phyloP scores from a whole-genome alignment of 2,888 invertebrate genomes.

The Cephus pygmeus region DNA sequence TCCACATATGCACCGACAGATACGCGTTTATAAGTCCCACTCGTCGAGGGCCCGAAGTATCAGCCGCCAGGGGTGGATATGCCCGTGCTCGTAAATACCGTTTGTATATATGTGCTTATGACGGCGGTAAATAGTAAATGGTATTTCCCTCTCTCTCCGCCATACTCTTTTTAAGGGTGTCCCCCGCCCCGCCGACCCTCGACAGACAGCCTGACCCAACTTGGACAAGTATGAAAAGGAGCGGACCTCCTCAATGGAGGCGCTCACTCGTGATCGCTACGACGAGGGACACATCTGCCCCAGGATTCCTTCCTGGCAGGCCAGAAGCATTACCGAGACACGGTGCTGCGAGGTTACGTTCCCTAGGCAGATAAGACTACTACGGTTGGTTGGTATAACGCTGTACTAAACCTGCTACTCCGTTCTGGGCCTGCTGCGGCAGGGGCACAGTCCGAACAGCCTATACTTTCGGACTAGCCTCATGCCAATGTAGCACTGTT shows the following conservation, averaged over 20 bases:
- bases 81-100: neutral
- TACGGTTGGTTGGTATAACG: neutral
- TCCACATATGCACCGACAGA: neutral
- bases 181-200: neutral
- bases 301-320: neutral
- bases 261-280: slow-evolving; percentile 44
- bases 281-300: slow-evolving; percentile 25
- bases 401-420: neutral
- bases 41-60: neutral
- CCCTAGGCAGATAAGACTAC: neutral
- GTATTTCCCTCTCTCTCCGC: neutral
- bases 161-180: neutral
- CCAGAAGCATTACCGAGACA: neutral
- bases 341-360: neutral
- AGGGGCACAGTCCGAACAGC: neutral
- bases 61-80: neutral
- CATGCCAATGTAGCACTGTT: neutral
- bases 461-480: neutral
- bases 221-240: slow-evolving; percentile 30
- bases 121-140: neutral
- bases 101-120: neutral
- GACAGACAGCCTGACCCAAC: neutral
- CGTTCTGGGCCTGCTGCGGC: neutral
- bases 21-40: neutral
- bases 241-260: slow-evolving; percentile 38